Conservation (phyloP, 2,888 invertebrate species). For the Antitype chi region DNA sequence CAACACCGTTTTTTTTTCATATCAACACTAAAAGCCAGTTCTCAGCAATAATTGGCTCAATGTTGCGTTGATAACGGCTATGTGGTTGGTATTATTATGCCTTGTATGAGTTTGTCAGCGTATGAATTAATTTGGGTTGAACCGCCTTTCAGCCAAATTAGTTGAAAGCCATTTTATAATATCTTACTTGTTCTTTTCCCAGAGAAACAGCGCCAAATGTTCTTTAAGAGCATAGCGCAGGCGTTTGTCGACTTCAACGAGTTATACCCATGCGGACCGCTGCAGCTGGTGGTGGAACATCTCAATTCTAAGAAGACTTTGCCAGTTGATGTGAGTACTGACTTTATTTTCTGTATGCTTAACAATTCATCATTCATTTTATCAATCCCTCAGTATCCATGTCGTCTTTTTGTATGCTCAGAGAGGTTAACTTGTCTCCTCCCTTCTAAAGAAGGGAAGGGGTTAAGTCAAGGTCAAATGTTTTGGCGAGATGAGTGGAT, state of each 20-base stretch:
- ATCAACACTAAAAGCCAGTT: neutral
- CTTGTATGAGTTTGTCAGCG: neutral
- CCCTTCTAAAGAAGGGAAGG: too few relatives aligned
- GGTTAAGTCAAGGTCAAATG: neutral
- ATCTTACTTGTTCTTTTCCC: slow-evolving; percentile 50
- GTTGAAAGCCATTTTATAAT: neutral
- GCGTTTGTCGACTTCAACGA: slow-evolving; percentile 99
- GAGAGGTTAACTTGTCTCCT: neutral
- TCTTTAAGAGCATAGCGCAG: slow-evolving; percentile 98
- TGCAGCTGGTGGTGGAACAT: slow-evolving; percentile 96
- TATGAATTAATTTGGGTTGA: too few relatives aligned
- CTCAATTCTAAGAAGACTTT: slow-evolving; percentile 88
- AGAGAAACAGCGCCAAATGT: slow-evolving; percentile 94
- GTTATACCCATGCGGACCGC: slow-evolving; percentile 97
- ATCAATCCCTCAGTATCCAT: neutral
- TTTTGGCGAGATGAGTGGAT: neutral
- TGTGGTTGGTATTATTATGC: neutral
- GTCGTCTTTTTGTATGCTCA: neutral
- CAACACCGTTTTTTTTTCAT: neutral
- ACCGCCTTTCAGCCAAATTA: too few relatives aligned
- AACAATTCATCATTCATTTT: neutral
- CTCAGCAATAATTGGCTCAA: neutral
- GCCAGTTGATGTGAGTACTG: slow-evolving; percentile 82
- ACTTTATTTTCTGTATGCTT: neutral
- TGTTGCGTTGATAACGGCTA: neutral